These are phyloP conservation scores for Leuciscus waleckii DNA, from an alignment of 2,797 vertebrate species.

Conservation along the genomic window DNA sequence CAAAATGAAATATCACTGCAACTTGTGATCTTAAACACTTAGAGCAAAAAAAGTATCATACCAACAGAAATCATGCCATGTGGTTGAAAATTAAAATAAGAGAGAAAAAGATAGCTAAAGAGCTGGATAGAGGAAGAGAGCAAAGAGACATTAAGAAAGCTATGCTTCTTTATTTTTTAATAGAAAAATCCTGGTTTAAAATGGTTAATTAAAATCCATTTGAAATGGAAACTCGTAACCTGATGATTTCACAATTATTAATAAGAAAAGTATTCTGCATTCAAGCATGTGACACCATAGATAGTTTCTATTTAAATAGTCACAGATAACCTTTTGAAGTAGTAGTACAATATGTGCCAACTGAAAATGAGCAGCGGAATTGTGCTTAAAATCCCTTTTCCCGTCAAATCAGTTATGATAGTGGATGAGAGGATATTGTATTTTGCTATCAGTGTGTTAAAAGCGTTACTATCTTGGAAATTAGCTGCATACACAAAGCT, in stretches of 20 bases:
- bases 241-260: conserved; percentile 94
- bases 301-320: conserved; percentile 95
- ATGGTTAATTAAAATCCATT: conserved; percentile 91
- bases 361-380: conserved; percentile 94
- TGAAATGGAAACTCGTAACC: conserved; percentile 92
- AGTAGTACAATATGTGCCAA: conserved; percentile 89
- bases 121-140: conserved; percentile 64
- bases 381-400: conserved; percentile 98
- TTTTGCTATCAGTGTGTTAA: conserved; percentile 92
- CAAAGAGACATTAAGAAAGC: conserved; percentile 68
- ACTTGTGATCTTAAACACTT: conserved; percentile 97
- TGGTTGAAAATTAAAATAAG: conserved; percentile 91
- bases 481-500: conserved; percentile 93
- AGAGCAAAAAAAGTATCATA: conserved; percentile 95
- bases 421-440: conserved; percentile 84
- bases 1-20: conserved; percentile 98
- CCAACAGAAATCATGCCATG: conserved; percentile 97
- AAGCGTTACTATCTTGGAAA: conserved; percentile 91
- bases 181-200: conserved; percentile 95
- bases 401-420: conserved; percentile 90
- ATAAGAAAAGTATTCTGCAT: conserved; percentile 94
- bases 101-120: conserved; percentile 68
- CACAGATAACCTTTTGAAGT: conserved; percentile 93
- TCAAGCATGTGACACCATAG: conserved; percentile 94
- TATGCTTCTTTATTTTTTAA: conserved; percentile 76